A percentile compares a stretch with the other conserved stretches of the same genome.
Evolutionary conservation across 1,140 invertebrate genomes (phyloP).

Genomic region (Eulimnadia texana): DNA sequence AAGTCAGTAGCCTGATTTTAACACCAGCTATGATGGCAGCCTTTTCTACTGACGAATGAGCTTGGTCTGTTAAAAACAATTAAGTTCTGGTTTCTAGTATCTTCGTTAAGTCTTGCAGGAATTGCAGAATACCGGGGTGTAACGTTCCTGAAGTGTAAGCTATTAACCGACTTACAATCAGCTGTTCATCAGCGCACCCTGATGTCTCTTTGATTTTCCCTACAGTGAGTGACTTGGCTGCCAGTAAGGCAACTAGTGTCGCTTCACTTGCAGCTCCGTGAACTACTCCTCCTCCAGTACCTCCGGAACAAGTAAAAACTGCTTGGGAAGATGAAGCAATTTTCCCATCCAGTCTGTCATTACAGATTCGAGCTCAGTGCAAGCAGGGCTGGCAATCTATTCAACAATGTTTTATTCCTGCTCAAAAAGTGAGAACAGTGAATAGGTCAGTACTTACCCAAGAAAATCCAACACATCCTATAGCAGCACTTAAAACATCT

Average conservation of each 20-base stretch:
- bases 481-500: no score
- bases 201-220: background rate
- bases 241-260: constrained; percentile 4
- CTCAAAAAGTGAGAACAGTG: no score
- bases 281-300: constrained; percentile 77
- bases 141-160: constrained; percentile 59
- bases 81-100: background rate
- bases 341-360: constrained; percentile 92
- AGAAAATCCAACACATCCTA: no score
- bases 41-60: constrained; percentile 90
- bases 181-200: constrained; percentile 54
- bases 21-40: constrained; percentile 81
- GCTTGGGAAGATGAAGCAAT: constrained; percentile 63
- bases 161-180: constrained; percentile 74
- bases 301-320: constrained; percentile 61
- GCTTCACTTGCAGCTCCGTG: constrained; percentile 32
- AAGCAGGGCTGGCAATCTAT: constrained; percentile 83
- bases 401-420: no score
- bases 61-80: constrained; percentile 46
- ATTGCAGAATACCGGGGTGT: background rate
- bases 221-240: background rate
- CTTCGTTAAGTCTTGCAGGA: background rate
- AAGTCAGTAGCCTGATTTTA: constrained; percentile 60
- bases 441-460: no score
- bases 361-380: constrained; percentile 86